Conservation (phyloP, 2,797 vertebrate genomes). For the Crossoptilon crossoptilon region DNA sequence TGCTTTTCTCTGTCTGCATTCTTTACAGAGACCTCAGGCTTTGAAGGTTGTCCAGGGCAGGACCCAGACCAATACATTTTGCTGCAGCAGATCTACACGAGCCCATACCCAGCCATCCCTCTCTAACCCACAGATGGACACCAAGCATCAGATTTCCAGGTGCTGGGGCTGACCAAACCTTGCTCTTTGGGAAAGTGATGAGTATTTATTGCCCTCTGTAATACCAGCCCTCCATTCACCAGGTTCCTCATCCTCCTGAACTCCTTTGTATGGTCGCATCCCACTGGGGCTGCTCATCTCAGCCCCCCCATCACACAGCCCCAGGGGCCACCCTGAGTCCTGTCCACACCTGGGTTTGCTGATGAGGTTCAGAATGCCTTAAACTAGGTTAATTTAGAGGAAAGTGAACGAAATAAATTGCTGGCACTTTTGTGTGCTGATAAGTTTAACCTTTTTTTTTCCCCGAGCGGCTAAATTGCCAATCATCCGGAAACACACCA, state of each 20-base stretch:
- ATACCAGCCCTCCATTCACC: fast-evolving
- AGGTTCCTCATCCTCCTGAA: background rate
- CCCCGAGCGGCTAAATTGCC: constrained; percentile 52
- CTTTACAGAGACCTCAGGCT: background rate
- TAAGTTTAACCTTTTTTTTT: constrained; percentile 59
- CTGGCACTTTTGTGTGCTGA: constrained; percentile 55
- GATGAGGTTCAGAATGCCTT: constrained; percentile 47
- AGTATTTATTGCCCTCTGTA: background rate
- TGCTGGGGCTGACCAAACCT: background rate
- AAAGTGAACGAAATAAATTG: constrained; percentile 57
- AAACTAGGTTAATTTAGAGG: constrained; percentile 67
- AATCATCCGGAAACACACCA: constrained; percentile 58
- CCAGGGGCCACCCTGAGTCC: constrained; percentile 33
- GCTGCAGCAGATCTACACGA: background rate
- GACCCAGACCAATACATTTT: background rate
- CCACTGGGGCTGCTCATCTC: background rate
- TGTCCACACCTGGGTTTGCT: constrained; percentile 28
- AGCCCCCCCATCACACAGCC: background rate
- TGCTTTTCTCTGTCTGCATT: background rate
- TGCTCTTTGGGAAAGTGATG: fast-evolving
- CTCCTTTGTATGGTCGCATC: background rate
- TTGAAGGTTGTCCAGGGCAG: background rate
- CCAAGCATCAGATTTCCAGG: background rate
- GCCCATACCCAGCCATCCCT: background rate
- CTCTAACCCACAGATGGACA: fast-evolving